A percentile compares a stretch with the other conserved stretches of the same genome.
Conservation (phyloP, 2,888 invertebrate species). For the Thecocarcelia acutangulata region DNA sequence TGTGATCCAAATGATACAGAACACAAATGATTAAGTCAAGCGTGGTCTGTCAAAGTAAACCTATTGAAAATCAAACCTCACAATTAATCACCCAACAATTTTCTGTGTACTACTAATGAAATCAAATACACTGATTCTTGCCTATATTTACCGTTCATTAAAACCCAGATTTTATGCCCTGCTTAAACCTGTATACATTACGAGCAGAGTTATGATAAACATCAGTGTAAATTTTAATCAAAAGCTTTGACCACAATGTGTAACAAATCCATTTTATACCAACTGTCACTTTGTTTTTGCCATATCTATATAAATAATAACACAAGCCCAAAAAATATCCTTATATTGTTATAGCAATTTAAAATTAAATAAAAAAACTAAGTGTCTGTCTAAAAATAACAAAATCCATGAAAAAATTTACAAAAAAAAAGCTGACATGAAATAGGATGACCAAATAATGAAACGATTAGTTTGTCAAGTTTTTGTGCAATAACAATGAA, state of each 20-base stretch:
- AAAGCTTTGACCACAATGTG: slow-evolving; percentile 17
- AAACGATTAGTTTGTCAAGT: slow-evolving; percentile 1
- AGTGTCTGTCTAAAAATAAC: slow-evolving; percentile 16
- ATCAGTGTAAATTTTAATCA: not conserved
- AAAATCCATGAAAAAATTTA: not conserved
- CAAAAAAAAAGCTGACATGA: slow-evolving; percentile 9
- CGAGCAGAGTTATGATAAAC: too few species aligned
- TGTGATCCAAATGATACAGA: too few species aligned
- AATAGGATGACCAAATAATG: slow-evolving; percentile 30
- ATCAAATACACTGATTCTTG: too few species aligned
- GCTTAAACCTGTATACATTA: too few species aligned
- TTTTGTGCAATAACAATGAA: slow-evolving; percentile 51
- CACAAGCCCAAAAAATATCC: not conserved
- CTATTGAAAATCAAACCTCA: too few species aligned
- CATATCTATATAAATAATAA: too few species aligned
- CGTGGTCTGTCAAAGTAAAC: too few species aligned
- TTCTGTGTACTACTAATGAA: too few species aligned
- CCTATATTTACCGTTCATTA: too few species aligned
- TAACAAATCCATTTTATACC: not conserved
- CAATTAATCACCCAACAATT: too few species aligned
- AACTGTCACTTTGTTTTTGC: not conserved
- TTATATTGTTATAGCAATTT: not conserved
- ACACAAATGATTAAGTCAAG: too few species aligned
- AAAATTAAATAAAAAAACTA: slow-evolving; percentile 32
- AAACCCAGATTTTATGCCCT: too few species aligned